phyloP scores from a whole-genome alignment of 2,888 invertebrate species.

The Ametastegia equiseti region DNA sequence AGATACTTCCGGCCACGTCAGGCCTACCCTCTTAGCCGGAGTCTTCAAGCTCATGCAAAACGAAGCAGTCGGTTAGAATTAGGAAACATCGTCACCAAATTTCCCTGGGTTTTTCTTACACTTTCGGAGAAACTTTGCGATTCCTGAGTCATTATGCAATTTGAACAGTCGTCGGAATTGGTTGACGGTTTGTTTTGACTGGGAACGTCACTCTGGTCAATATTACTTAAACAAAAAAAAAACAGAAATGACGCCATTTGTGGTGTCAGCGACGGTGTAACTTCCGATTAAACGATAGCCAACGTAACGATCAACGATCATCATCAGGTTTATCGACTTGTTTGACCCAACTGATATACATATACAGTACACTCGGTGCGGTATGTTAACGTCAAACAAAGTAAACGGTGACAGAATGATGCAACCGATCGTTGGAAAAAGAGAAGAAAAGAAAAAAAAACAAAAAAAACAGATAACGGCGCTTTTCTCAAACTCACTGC shows the following conservation, averaged over 20 bases:
- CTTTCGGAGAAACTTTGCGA: not conserved
- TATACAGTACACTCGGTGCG: not conserved
- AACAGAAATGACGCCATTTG: too few species aligned
- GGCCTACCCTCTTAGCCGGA: too few species aligned
- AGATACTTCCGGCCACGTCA: not conserved
- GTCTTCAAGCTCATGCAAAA: too few species aligned
- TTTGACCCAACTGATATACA: not conserved
- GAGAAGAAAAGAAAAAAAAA: too few species aligned
- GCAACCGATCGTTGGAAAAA: not conserved
- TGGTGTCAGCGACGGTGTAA: not conserved
- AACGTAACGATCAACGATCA: not conserved
- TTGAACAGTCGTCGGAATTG: not conserved
- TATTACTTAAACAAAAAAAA: too few species aligned
- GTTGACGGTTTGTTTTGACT: not conserved
- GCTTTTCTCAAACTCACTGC: too few species aligned
- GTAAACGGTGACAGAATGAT: not conserved
- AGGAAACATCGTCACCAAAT: not conserved
- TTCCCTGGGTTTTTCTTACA: not conserved
- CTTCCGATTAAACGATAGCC: not conserved
- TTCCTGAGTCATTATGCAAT: not conserved
- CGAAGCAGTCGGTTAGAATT: not conserved
- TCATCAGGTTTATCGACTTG: not conserved
- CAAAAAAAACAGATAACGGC: not conserved
- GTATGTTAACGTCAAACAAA: not conserved
- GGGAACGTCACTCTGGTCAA: not conserved